phyloP scores from a whole-genome alignment of 37 sponge, comb jelly and placozoan genomes.

The Ianthella basta region DNA sequence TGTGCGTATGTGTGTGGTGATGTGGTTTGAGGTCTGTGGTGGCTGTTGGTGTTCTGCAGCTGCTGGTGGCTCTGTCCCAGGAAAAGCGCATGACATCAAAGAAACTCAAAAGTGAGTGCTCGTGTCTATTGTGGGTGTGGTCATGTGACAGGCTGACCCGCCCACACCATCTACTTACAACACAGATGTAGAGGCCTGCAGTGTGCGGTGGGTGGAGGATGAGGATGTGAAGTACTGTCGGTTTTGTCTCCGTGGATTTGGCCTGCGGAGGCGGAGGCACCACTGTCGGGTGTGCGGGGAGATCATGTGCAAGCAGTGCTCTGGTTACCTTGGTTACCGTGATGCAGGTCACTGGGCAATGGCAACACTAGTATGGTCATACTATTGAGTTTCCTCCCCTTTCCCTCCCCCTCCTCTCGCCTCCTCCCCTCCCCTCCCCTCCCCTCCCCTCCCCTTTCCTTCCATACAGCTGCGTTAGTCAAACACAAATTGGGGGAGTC shows the following conservation, averaged over 20 bases:
- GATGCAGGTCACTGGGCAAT: slow-evolving; percentile 58
- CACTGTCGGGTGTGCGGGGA: slow-evolving; percentile 89
- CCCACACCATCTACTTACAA: slow-evolving; percentile 1
- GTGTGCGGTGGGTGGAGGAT: slow-evolving; percentile 81
- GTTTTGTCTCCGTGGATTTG: slow-evolving; percentile 55
- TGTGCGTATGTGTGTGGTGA: neutral
- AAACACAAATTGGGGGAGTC: neutral
- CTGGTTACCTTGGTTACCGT: slow-evolving; percentile 54
- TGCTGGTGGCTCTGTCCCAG: slow-evolving; percentile 41
- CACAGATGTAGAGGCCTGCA: slow-evolving; percentile 62
- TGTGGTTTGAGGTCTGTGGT: neutral
- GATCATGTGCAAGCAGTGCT: slow-evolving; percentile 86
- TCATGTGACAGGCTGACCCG: neutral
- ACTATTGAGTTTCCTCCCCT: neutral
- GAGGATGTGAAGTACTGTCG: slow-evolving; percentile 57
- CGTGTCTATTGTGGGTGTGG: neutral
- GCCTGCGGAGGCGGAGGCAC: slow-evolving; percentile 54
- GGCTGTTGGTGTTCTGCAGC: slow-evolving; percentile 27
- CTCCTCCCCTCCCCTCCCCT: neutral
- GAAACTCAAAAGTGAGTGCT: slow-evolving; percentile 50
- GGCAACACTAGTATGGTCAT: neutral
- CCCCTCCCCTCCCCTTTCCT: neutral
- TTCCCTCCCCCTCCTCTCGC: neutral
- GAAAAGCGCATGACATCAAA: slow-evolving; percentile 32
- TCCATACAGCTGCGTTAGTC: neutral